Percentiles rank a stretch among this genome's conserved stretches.
Conservation (phyloP, 2,888 invertebrate genomes). For the Synergus laeviventris region DNA sequence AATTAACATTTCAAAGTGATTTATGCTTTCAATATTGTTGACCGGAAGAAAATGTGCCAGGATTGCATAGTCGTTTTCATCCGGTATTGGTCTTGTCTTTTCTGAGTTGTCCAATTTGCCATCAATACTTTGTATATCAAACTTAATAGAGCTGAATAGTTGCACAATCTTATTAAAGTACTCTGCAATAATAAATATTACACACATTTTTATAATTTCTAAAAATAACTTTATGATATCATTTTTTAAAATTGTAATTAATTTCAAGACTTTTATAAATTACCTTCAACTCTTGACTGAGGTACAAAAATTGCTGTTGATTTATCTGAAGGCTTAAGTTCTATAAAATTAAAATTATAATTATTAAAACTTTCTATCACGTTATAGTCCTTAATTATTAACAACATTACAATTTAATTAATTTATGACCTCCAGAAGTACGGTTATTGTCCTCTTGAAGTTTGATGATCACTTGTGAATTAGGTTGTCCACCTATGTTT, state of each 20-base stretch:
- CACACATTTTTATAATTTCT: not conserved
- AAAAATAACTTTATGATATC: not conserved
- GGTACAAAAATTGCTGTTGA: not conserved
- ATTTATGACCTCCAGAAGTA: not conserved
- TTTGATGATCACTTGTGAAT: conserved; percentile 3
- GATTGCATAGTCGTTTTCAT: conserved; percentile 8
- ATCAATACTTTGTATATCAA: conserved; percentile 1
- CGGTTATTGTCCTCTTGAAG: not conserved
- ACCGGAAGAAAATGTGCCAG: conserved; percentile 19
- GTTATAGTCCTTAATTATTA: not conserved
- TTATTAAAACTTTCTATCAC: not conserved
- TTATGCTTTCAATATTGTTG: conserved; percentile 34
- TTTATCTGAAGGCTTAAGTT: not conserved
- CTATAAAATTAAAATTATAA: not conserved
- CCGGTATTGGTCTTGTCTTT: not conserved
- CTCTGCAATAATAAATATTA: not conserved
- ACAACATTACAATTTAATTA: not conserved
- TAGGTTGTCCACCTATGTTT: not conserved
- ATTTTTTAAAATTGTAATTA: not conserved
- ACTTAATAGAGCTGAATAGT: conserved; percentile 6
- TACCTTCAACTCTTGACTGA: not conserved
- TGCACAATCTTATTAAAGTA: conserved; percentile 20
- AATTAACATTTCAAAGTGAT: conserved; percentile 24
- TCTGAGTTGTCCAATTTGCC: not conserved
- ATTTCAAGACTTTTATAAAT: not conserved